Evolutionary conservation across 2,113 vertebrate genomes (phyloP).

Genomic region (Larimichthys polyactis): DNA sequence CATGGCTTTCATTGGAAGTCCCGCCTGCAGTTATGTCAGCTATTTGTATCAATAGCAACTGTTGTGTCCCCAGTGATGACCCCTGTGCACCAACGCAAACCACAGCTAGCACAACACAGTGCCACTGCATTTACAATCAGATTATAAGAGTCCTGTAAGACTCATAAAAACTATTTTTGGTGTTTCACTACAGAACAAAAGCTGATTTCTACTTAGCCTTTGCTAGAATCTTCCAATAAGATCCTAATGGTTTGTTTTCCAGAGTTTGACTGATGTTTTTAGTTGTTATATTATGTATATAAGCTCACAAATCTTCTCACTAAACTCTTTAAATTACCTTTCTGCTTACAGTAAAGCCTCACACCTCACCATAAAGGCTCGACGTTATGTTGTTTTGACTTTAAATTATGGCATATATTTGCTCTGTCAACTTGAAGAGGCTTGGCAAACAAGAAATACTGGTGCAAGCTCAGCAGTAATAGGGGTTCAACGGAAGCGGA

Average conservation of each 20-base stretch:
- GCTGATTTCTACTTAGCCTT: background rate
- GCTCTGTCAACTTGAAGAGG: constrained; percentile 48
- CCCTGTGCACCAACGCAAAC: constrained; percentile 46
- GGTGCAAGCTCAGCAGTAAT: constrained; percentile 44
- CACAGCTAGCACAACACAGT: background rate
- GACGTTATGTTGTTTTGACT: constrained; percentile 8
- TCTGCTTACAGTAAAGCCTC: background rate
- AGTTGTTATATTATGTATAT: background rate
- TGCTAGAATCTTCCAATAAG: background rate
- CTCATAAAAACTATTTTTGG: background rate
- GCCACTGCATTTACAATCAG: background rate
- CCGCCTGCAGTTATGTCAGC: constrained; percentile 46
- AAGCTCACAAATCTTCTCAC: background rate
- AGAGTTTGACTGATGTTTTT: background rate
- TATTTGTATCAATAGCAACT: constrained; percentile 55
- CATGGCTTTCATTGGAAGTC: constrained; percentile 30
- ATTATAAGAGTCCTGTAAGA: background rate
- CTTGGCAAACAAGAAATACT: constrained; percentile 37
- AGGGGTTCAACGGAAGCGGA: constrained; percentile 33
- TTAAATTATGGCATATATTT: constrained; percentile 40
- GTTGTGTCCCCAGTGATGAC: constrained; percentile 34
- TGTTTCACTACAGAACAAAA: background rate
- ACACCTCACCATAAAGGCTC: background rate
- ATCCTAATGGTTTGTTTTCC: background rate
- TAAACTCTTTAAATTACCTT: background rate